A percentile compares a stretch with the other conserved stretches of the same genome.
Evolutionary conservation across 2,797 vertebrate species (phyloP).

Genomic region (Kryptopterus vitreolus): DNA sequence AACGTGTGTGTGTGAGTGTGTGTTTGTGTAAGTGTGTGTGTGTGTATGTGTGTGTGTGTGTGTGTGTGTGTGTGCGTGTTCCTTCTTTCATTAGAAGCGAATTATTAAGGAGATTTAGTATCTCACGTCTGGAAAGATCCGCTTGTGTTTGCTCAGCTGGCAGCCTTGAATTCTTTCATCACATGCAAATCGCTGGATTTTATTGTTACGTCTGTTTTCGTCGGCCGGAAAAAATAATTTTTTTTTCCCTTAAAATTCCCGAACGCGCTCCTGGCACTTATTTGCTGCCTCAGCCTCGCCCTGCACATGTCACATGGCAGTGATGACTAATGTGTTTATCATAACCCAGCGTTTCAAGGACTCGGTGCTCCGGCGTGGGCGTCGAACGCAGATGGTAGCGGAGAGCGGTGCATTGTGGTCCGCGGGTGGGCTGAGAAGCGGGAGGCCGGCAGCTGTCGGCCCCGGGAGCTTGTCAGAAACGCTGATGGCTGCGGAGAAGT

Average conservation of each 20-base stretch:
- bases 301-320: slow-evolving; percentile 43
- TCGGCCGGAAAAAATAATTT: not conserved
- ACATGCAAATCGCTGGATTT: not conserved
- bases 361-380: slow-evolving; percentile 33
- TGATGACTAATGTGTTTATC: slow-evolving; percentile 51
- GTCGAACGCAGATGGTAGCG: slow-evolving; percentile 30
- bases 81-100: not conserved
- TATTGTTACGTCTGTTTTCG: not conserved
- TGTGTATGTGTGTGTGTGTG: not conserved
- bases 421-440: slow-evolving; percentile 37
- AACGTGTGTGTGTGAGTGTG: not conserved
- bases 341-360: slow-evolving; percentile 42
- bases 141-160: slow-evolving; percentile 38
- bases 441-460: slow-evolving; percentile 41
- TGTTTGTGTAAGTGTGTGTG: too few species aligned
- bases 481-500: slow-evolving; percentile 31
- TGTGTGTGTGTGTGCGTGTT: not conserved
- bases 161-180: slow-evolving; percentile 1
- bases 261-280: slow-evolving; percentile 6
- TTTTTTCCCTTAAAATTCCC: too few species aligned
- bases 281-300: slow-evolving; percentile 11
- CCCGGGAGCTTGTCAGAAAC: slow-evolving; percentile 33
- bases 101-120: not conserved
- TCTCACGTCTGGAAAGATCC: slow-evolving; percentile 8
- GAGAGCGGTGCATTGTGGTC: slow-evolving; percentile 34